Conservation (phyloP, 2,797 vertebrate genomes). For the Manis crassicaudata region DNA sequence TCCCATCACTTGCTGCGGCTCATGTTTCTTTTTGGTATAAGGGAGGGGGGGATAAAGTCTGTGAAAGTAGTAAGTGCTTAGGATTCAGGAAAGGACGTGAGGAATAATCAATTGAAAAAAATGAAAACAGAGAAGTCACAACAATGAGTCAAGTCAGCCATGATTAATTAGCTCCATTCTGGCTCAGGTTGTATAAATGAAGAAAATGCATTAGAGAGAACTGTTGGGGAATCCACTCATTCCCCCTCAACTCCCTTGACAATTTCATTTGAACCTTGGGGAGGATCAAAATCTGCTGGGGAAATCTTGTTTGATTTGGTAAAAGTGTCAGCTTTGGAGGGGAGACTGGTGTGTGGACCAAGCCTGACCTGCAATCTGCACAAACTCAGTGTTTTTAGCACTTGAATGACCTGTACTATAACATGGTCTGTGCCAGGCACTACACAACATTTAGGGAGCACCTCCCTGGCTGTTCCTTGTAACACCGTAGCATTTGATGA, state of each 20-base stretch:
- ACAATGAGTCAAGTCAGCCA: conserved; percentile 11
- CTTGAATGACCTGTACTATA: background rate
- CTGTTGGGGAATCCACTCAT: background rate
- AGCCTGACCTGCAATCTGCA: conserved; percentile 66
- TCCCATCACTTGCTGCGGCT: too few relatives aligned
- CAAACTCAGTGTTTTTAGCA: conserved; percentile 51
- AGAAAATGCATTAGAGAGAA: conserved; percentile 30
- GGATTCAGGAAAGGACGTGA: background rate
- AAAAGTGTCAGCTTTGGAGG: conserved; percentile 70
- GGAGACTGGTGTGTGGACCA: background rate
- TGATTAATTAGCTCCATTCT: background rate
- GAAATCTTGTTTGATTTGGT: conserved; percentile 69
- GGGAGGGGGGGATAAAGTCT: background rate
- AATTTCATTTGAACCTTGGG: conserved; percentile 57
- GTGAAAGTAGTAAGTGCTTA: background rate
- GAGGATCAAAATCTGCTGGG: conserved; percentile 58
- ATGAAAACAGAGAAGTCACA: conserved; percentile 26
- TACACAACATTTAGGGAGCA: background rate
- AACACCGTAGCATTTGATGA: background rate
- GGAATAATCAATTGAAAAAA: conserved; percentile 32
- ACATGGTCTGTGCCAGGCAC: background rate
- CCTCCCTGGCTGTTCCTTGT: background rate
- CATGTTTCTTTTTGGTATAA: background rate
- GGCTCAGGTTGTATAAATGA: background rate
- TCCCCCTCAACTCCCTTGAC: background rate